A percentile compares a stretch with the other conserved stretches of the same genome.
These are phyloP conservation scores for Agrilus planipennis DNA, from an alignment of 1,140 invertebrate species.

Conservation along the genomic window DNA sequence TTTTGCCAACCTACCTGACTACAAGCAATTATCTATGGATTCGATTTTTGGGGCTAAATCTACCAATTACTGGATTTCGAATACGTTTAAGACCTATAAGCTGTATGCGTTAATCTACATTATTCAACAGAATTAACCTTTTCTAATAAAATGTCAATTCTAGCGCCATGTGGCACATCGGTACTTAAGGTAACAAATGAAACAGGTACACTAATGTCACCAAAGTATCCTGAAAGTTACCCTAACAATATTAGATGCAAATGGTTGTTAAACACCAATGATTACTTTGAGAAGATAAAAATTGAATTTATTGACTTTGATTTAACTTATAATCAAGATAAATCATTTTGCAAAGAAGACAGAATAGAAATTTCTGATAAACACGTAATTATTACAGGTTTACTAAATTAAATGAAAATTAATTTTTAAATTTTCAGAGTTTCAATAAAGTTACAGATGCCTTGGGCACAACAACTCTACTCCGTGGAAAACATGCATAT, in stretches of 20 bases:
- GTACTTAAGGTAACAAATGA: constrained; percentile 30
- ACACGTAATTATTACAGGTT: constrained; percentile 24
- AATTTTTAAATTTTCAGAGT: no score
- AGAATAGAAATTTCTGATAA: constrained; percentile 38
- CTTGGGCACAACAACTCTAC: no score
- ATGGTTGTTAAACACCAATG: constrained; percentile 39
- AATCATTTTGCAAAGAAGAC: constrained; percentile 30
- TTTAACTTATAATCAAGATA: constrained; percentile 30
- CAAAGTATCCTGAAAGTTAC: constrained; percentile 47
- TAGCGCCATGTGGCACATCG: constrained; percentile 36
- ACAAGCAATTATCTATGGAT: no score
- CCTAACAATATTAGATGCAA: constrained; percentile 41
- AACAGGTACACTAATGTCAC: constrained; percentile 41
- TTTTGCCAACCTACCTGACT: no score
- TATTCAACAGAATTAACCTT: constrained; percentile 2
- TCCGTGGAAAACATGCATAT: no score
- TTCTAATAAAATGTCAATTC: constrained; percentile 13
- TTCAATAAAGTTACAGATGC: no score
- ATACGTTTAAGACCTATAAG: no score
- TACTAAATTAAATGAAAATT: no score
- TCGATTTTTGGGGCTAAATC: no score
- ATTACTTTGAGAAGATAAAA: constrained; percentile 31
- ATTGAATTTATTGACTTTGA: constrained; percentile 48
- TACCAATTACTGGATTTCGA: no score
- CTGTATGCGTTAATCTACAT: constrained; percentile 29